These are phyloP conservation scores for Teinopalpus imperialis DNA, from an alignment of 2,888 invertebrate species.

Conservation along the genomic window DNA sequence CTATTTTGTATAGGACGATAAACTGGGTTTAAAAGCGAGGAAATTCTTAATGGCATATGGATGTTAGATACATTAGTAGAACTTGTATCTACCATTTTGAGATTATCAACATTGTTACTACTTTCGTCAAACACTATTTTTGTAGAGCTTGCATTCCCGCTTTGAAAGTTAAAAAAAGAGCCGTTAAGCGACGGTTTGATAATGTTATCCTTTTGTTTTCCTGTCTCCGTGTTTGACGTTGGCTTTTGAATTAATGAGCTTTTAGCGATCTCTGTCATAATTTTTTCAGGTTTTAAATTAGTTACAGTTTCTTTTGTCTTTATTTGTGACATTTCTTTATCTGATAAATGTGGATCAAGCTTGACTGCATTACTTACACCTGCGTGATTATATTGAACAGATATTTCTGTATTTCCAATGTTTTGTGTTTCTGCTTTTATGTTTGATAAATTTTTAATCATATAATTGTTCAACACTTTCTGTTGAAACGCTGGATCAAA, in stretches of 20 bases:
- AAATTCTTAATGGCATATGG: slow-evolving; percentile 62
- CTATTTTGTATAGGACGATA: slow-evolving; percentile 37
- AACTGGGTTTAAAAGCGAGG: slow-evolving; percentile 49
- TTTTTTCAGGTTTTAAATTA: slow-evolving; percentile 3
- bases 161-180: background rate
- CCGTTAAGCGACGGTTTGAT: background rate
- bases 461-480: background rate
- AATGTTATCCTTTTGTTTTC: background rate
- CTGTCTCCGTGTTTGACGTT: background rate
- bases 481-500: background rate
- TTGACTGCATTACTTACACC: background rate
- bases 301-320: background rate
- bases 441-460: background rate
- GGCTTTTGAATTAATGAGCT: background rate
- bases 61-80: slow-evolving; percentile 21
- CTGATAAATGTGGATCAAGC: background rate
- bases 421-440: background rate
- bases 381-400: background rate
- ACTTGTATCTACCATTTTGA: background rate
- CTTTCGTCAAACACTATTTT: background rate
- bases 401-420: background rate
- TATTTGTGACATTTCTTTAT: background rate
- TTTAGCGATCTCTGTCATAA: background rate
- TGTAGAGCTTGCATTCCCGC: background rate
- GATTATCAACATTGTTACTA: background rate